Percentiles rank a stretch among this genome's conserved stretches.
Conservation (phyloP, 2,113 vertebrate genomes). For the Epinephelus lanceolatus region DNA sequence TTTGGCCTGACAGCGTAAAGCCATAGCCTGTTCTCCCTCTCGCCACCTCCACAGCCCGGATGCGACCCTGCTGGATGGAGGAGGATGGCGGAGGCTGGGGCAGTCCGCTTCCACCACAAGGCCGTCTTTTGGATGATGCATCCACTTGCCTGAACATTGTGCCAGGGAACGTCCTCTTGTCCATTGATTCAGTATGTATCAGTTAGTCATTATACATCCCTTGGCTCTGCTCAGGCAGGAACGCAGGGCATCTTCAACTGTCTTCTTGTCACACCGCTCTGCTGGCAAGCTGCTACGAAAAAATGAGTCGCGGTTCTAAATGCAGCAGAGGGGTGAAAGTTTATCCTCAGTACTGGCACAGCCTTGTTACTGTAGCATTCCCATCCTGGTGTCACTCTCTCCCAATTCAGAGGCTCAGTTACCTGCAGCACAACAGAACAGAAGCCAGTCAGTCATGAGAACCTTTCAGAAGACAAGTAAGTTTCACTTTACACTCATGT, state of each 20-base stretch:
- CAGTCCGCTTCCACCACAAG: slow-evolving; percentile 60
- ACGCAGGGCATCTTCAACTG: slow-evolving; percentile 11
- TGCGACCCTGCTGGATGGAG: slow-evolving; percentile 73
- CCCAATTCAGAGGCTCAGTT: slow-evolving; percentile 30
- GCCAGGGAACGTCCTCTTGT: slow-evolving; percentile 56
- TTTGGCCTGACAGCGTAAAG: slow-evolving; percentile 94
- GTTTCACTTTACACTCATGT: no score
- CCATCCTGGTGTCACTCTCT: slow-evolving; percentile 65
- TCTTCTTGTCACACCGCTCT: slow-evolving; percentile 26
- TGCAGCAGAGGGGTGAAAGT: slow-evolving; percentile 73
- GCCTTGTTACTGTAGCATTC: slow-evolving; percentile 29
- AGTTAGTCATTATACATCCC: slow-evolving; percentile 44
- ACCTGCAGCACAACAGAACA: slow-evolving; percentile 66
- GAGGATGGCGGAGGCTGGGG: slow-evolving; percentile 47
- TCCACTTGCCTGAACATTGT: slow-evolving; percentile 91
- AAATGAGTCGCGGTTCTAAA: slow-evolving; percentile 62
- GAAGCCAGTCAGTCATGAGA: not conserved
- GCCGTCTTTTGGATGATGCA: slow-evolving; percentile 73
- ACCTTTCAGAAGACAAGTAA: not conserved
- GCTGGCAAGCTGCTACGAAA: slow-evolving; percentile 63
- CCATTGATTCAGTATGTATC: slow-evolving; percentile 45
- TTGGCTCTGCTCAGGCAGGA: slow-evolving; percentile 10
- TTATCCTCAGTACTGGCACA: slow-evolving; percentile 58
- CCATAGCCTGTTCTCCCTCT: slow-evolving; percentile 94
- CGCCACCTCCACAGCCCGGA: slow-evolving; percentile 93